Percentiles rank a stretch among this genome's conserved stretches.
These are phyloP conservation scores for Zhengitettix transpicula DNA, from an alignment of 2,888 invertebrate genomes.

Conservation along the genomic window DNA sequence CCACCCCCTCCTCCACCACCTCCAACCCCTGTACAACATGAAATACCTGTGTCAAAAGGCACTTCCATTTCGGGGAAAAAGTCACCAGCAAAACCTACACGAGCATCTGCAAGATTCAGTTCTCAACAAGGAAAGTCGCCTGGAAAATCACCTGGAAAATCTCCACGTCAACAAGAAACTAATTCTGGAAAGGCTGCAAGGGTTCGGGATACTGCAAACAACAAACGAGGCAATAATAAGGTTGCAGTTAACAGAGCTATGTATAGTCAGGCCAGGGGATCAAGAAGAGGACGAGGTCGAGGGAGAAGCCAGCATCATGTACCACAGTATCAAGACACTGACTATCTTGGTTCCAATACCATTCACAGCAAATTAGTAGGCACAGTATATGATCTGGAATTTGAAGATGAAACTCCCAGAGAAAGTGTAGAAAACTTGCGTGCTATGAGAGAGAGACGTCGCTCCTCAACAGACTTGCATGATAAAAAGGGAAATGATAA, in stretches of 20 bases:
- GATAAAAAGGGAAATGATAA: conserved; percentile 28
- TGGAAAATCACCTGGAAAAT: conserved; percentile 49
- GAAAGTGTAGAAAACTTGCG: conserved; percentile 52
- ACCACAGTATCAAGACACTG: conserved; percentile 17
- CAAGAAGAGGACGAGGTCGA: conserved; percentile 31
- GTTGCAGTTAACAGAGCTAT: conserved; percentile 4
- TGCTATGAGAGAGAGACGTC: conserved; percentile 59
- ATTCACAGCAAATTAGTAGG: conserved; percentile 68
- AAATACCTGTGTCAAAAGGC: conserved; percentile 2
- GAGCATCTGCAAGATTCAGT: conserved; percentile 44
- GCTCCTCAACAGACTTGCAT: conserved; percentile 56
- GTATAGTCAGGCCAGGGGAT: conserved; percentile 24
- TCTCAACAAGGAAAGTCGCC: conserved; percentile 42
- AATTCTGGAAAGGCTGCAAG: conserved; percentile 24
- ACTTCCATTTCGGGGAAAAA: conserved; percentile 9
- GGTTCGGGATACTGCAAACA: conserved; percentile 11
- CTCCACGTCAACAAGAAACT: conserved; percentile 28
- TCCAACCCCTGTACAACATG: conserved; percentile 9
- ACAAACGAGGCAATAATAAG: conserved; percentile 3
- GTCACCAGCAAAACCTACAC: conserved; percentile 15
- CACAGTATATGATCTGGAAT: conserved; percentile 74
- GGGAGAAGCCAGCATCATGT: conserved; percentile 15
- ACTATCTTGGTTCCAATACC: conserved; percentile 25
- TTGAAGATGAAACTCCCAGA: conserved; percentile 54
- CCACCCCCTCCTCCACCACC: conserved; percentile 7